These are phyloP conservation scores for Nycteola revayana DNA, from an alignment of 2,888 invertebrate species.

Conservation along the genomic window DNA sequence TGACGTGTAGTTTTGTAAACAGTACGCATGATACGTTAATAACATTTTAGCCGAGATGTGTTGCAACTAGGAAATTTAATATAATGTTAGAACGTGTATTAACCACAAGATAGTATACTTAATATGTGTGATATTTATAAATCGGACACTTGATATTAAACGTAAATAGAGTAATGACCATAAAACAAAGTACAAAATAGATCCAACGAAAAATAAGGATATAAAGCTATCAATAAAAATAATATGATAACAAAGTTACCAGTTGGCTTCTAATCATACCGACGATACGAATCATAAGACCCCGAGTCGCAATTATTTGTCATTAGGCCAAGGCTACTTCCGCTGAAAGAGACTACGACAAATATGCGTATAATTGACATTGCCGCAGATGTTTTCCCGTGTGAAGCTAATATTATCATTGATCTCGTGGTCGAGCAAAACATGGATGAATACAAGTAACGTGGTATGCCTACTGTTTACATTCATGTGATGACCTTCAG, in stretches of 20 bases:
- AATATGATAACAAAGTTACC: slow-evolving; percentile 11
- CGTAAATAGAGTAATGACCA: no score
- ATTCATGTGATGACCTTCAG: slow-evolving; percentile 30
- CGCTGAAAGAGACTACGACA: slow-evolving; percentile 31
- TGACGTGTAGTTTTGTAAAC: slow-evolving; percentile 34
- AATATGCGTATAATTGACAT: slow-evolving; percentile 16
- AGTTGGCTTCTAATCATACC: not conserved
- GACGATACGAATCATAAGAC: no score
- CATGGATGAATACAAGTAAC: no score
- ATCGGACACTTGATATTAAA: no score
- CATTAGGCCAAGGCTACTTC: slow-evolving; percentile 46
- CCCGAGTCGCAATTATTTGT: slow-evolving; percentile 14
- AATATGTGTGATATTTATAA: no score
- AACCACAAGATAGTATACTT: no score
- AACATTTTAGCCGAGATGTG: slow-evolving; percentile 6
- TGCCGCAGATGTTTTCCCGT: slow-evolving; percentile 4
- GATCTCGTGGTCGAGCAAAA: no score
- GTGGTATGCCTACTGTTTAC: slow-evolving; percentile 1
- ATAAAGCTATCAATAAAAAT: slow-evolving; percentile 5
- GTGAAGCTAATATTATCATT: slow-evolving; percentile 1
- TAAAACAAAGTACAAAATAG: no score
- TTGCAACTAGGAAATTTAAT: slow-evolving; percentile 20
- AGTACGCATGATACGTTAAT: slow-evolving; percentile 18
- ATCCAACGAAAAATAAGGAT: no score
- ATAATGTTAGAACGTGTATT: no score